phyloP scores from a whole-genome alignment of 53 echinoderm and acorn worm species.

The Holothuria scabra region DNA sequence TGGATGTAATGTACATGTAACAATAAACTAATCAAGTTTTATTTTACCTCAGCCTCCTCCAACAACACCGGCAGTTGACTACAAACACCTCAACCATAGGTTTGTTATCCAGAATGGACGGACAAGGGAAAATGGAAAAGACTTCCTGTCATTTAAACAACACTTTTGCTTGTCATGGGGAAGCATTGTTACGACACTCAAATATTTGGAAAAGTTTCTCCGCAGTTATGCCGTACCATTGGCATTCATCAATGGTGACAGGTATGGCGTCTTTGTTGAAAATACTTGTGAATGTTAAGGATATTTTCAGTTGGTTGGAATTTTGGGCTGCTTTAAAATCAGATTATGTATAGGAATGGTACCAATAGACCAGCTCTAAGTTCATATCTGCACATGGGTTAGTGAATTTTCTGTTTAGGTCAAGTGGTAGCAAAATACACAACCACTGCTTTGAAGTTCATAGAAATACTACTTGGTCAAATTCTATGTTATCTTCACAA shows the following conservation, averaged over 20 bases:
- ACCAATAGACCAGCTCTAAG: no score
- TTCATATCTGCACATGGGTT: no score
- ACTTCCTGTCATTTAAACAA: constrained; percentile 85
- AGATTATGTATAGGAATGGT: no score
- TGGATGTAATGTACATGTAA: no score
- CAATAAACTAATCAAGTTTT: no score
- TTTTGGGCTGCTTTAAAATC: no score
- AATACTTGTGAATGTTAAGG: neutral
- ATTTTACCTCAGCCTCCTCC: constrained; percentile 75
- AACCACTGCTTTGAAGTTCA: no score
- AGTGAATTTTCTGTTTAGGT: no score
- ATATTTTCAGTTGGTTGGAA: neutral
- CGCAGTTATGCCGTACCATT: constrained; percentile 85
- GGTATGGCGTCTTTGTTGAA: constrained; percentile 50
- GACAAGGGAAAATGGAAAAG: constrained; percentile 78
- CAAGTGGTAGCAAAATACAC: no score
- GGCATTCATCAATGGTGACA: constrained; percentile 96
- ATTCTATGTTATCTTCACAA: no score
- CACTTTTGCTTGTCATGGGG: constrained; percentile 98
- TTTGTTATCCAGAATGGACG: constrained; percentile 85
- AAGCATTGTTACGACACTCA: constrained; percentile 82
- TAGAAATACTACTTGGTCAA: no score
- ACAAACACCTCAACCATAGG: constrained; percentile 84
- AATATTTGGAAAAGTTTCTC: constrained; percentile 81
- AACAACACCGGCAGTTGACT: constrained; percentile 98